phyloP scores from a whole-genome alignment of 2,797 vertebrate genomes.

The Lophius americanus region DNA sequence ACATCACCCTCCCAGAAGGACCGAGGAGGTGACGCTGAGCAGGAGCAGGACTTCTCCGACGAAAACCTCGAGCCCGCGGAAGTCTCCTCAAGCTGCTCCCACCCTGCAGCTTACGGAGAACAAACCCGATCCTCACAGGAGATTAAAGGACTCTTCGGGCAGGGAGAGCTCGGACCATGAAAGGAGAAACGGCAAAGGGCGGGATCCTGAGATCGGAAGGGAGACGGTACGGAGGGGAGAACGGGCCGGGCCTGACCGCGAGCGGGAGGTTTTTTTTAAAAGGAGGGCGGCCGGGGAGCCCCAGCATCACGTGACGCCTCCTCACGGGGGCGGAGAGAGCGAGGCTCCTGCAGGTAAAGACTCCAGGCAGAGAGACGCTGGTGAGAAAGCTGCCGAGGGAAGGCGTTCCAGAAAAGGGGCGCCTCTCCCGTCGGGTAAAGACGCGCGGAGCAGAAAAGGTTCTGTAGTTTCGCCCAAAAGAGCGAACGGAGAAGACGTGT shows the following conservation, averaged over 20 bases:
- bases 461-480: constrained; percentile 36
- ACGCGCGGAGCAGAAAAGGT: constrained; percentile 48
- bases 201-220: constrained; percentile 38
- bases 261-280: constrained; percentile 48
- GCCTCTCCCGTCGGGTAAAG: constrained; percentile 47
- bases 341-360: constrained; percentile 44
- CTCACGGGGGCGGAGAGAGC: constrained; percentile 25
- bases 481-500: constrained; percentile 47
- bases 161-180: constrained; percentile 58
- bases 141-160: constrained; percentile 43
- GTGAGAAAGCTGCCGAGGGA: constrained; percentile 43
- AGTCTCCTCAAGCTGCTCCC: constrained; percentile 47
- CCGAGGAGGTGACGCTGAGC: constrained; percentile 39
- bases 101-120: constrained; percentile 41
- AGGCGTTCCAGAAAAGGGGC: constrained; percentile 54
- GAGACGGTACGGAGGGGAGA: constrained; percentile 43
- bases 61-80: constrained; percentile 53
- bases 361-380: constrained; percentile 58
- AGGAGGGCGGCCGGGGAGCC: constrained; percentile 51
- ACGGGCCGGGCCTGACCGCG: constrained; percentile 18
- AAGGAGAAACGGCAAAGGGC: constrained; percentile 56
- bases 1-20: constrained; percentile 59
- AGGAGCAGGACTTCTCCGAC: constrained; percentile 45
- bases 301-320: constrained; percentile 57
- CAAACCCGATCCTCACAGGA: constrained; percentile 46